These are phyloP conservation scores for Drusus annulatus DNA, from an alignment of 1,140 invertebrate species.

Conservation along the genomic window DNA sequence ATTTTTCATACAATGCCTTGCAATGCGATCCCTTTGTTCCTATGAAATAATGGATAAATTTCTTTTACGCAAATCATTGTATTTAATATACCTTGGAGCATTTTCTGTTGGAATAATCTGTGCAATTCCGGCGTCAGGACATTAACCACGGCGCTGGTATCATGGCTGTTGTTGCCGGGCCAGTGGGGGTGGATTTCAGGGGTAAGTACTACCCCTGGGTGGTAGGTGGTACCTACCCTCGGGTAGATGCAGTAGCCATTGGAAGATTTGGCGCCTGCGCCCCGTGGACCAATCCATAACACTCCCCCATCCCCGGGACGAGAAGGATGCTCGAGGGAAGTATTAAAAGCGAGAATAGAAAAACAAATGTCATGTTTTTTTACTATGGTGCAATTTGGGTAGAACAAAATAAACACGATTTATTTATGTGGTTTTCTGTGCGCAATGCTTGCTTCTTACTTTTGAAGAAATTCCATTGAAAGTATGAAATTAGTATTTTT, in stretches of 20 bases:
- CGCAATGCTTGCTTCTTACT: neutral
- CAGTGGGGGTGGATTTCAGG: slow-evolving; percentile 10
- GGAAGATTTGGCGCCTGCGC: slow-evolving; percentile 21
- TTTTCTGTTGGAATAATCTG: slow-evolving; percentile 11
- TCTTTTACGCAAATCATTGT: neutral
- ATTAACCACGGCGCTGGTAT: slow-evolving; percentile 13
- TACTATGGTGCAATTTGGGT: neutral
- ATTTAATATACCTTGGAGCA: slow-evolving; percentile 2
- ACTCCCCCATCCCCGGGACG: neutral
- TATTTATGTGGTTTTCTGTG: too few species aligned
- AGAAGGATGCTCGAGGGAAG: slow-evolving; percentile 10
- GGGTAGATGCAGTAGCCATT: neutral
- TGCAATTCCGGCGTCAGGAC: slow-evolving; percentile 22
- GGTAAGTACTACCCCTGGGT: neutral
- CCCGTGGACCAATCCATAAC: slow-evolving; percentile 31
- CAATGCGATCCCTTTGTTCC: too few species aligned
- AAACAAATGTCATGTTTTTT: slow-evolving; percentile 2
- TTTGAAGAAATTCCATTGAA: too few species aligned
- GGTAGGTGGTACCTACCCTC: neutral
- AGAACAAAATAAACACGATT: neutral
- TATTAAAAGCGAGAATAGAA: neutral
- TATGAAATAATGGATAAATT: too few species aligned
- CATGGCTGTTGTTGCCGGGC: neutral
- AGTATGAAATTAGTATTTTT: too few species aligned
- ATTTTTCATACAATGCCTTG: neutral